Conservation (phyloP, 2,797 vertebrate species). For the Sardinella longiceps region DNA sequence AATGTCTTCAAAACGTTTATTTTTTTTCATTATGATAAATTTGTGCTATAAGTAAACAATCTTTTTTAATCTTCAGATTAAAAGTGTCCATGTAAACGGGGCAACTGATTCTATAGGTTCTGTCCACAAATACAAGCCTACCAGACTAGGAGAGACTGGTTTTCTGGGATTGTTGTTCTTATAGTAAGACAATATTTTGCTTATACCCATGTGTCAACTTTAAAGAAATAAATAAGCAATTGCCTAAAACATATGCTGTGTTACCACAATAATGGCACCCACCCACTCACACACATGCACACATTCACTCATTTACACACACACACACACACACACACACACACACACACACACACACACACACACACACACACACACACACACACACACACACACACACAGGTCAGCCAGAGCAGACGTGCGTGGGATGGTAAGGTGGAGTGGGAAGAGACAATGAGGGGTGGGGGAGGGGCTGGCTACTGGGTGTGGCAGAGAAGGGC, state of each 20-base stretch:
- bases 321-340: background rate
- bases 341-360: background rate
- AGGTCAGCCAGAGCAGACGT: background rate
- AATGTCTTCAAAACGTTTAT: too few species aligned
- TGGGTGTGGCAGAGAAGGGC: slow-evolving; percentile 48
- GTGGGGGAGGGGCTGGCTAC: background rate
- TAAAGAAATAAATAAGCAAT: background rate
- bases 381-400: slow-evolving; percentile 12
- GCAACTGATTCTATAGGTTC: too few species aligned
- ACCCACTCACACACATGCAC: background rate
- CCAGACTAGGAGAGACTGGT: background rate
- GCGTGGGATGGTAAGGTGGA: background rate
- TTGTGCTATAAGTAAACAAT: background rate
- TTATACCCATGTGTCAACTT: background rate
- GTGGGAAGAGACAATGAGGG: slow-evolving; percentile 23
- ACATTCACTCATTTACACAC: background rate
- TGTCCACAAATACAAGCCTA: background rate
- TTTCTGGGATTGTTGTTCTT: background rate
- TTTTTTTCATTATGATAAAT: too few species aligned
- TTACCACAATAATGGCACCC: background rate
- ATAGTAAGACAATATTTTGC: background rate
- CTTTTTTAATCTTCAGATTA: too few species aligned
- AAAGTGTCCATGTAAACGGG: too few species aligned
- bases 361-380: background rate
- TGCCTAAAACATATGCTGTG: background rate